Evolutionary conservation across 2,888 invertebrate genomes (phyloP), one percentile per base, ranked within the genome.

Genomic region (Apeira syringaria): DNA sequence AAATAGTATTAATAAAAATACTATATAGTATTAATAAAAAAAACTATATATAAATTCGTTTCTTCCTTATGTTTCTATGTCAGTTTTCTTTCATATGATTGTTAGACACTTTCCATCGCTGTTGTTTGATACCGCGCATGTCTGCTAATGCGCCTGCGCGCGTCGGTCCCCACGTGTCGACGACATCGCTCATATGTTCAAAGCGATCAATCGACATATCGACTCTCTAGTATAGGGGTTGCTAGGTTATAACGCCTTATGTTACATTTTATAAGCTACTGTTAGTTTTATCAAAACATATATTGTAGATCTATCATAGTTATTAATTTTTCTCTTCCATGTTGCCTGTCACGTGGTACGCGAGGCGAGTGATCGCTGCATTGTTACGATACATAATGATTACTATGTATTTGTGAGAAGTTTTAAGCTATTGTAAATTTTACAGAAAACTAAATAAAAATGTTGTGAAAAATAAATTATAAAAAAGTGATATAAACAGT

Each of bases 351-450:
- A 74, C 75, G 74, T 34, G 13, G 33, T 72, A 64, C 47, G 61
- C 68, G 57, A 50, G 63, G 64, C 73, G 72, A 64, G 53, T 48
- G 46, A 41, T 66, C 73, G 71, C 72, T 64, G 68, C 74, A 69
- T 74, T 80, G 78, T 81, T 80, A 74, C 80, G 77, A 77, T 74
- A 76, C 69, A 77, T 76, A 75, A 72, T 69, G 70, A 76, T 64
- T 63, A 50, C 50, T 80, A 81, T 80, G 79, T 83, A 84, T 87
- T 86, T 88, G 88, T 85, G 88, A 88, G 76, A 81, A 88, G 81
- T 85, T 86, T 86, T 87, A 89, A 87, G 87, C 84, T 88, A 89
- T 85, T 87, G 87, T 89, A 89, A 87, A 88, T 89, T 88, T 89
- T 89, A 88, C 89, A 89, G 85, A 89, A 89, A 88, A 88, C 69